phyloP scores from a whole-genome alignment of 2,797 vertebrate genomes.

The Apogon hyalosoma region DNA sequence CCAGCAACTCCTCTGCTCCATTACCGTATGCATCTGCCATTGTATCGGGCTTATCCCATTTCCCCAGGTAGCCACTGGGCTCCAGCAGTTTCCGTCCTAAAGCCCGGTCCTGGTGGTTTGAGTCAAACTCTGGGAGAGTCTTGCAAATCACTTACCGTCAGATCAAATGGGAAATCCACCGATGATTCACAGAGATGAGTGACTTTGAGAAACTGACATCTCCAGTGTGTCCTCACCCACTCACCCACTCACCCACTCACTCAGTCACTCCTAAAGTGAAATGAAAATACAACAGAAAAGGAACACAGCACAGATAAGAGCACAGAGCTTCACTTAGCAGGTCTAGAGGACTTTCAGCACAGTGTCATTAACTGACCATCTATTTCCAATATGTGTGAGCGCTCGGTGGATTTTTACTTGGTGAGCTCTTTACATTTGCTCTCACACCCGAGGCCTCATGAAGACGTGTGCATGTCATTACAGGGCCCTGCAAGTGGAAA shows the following conservation, averaged over 20 bases:
- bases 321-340: constrained; percentile 12
- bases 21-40: background rate
- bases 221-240: constrained; percentile 37
- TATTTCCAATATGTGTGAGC: constrained; percentile 55
- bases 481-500: constrained; percentile 74
- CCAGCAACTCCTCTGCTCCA: constrained; percentile 1
- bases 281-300: constrained; percentile 30
- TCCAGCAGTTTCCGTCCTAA: constrained; percentile 20
- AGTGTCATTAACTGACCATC: constrained; percentile 51
- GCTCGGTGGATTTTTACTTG: constrained; percentile 39
- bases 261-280: constrained; percentile 21
- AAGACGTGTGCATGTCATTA: constrained; percentile 62
- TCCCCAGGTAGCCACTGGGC: constrained; percentile 8
- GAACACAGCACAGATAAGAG: constrained; percentile 1
- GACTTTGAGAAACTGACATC: constrained; percentile 65
- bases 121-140: constrained; percentile 31
- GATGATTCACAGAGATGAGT: constrained; percentile 76
- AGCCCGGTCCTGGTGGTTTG: constrained; percentile 29
- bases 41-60: background rate
- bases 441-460: constrained; percentile 35
- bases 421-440: constrained; percentile 1
- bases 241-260: constrained; percentile 1
- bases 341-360: constrained; percentile 31
- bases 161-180: constrained; percentile 71
- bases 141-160: constrained; percentile 72